Evolutionary conservation across 2,888 invertebrate genomes (phyloP), one percentile per base, ranked within the genome.

Genomic region (Acanthosepion lycidas): DNA sequence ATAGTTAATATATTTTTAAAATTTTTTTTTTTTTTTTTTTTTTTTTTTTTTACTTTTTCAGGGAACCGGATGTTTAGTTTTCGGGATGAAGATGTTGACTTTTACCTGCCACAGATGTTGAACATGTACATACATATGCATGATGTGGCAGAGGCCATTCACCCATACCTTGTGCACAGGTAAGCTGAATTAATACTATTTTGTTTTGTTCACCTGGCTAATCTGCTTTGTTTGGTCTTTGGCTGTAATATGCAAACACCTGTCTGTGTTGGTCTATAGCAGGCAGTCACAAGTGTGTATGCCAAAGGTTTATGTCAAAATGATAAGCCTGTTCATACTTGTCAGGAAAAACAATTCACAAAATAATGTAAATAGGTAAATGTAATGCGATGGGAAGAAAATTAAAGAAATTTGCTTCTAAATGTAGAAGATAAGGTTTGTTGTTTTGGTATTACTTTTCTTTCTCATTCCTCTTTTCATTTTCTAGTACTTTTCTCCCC

Each of bases 101-200:
- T 99, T 97, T 99, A 99, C 98, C 98, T 99, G 97, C 99, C 99
- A 94, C 99, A 99, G 98, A 98, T 99, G 97, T 98, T 99, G 97
- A 99, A 99, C 97, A 99, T 99, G 99, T 99, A 99, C 97, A 99
- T 99, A 97, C 99, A 99, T 98, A 99, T 99, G 98, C 98, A 98
- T 97, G 99, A 99, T 97, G 98, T 99, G 96, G 99, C 99, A 94
- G 99, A 99, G 98, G 99, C 99, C 96, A 98, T 99, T 95, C 98
- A 98, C 98, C 98, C 98, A 15, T 99, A 98, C 97, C 97, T 99
- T 95, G 98, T 98, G 64, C 98, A 98, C 97, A 98, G 99, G 98
- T 98, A 97, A 97, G 97, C 97, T 92, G 23, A 92, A 92, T 92
- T 92, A 92, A 92, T 48, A 49, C 49, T 92, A 49, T 78, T 42